Base-by-base conservation (phyloP, 2,113 vertebrate species). In the Mormyrus iriodes region DNA sequence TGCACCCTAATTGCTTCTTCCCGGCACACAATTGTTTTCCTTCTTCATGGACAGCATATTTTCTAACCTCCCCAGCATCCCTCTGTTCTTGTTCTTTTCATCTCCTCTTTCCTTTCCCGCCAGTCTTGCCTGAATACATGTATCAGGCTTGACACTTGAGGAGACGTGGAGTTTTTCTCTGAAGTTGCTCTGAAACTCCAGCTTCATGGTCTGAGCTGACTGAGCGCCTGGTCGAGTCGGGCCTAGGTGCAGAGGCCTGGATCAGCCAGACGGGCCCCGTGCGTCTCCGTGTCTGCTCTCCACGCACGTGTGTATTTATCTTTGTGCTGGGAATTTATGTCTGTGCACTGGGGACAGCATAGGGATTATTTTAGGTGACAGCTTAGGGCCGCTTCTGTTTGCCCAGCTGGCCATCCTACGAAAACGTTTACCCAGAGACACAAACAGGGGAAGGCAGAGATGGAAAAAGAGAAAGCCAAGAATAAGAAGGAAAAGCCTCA, bases 291-390 rank as follows among this genome's bases (percentile, higher is more conserved):
- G 84, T 39, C 42, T 86, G 44, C 5, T 39, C 27, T 39, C 48
- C 44, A 52, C n/a, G 49, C 31, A 82, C 49, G 12, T 87, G 86
- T 87, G 19, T 87, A 8, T 58, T 55, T 87, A 42, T 85, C 84
- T 85, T 85, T 13, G 48, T 51, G 46, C 46, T 24, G 48, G 48
- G 84, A 49, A 86, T 86, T 86, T 86, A 86, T 86, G 85, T 55
- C 85, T 87, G 86, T 44, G 86, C 44, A 19, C 42, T n/a, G 52
- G 19, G 86, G 55, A 87, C 86, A 87, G 31, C 21, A 9, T 42
- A 39, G 86, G 86, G 55, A 87, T 61, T 87, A 87, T 87, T 87
- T 87, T 87, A 87, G 86, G 86, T 87, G 86, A 61, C 86, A 65
- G 21, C 86, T 42, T 53, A 87, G 13, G 35, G 53, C 55, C 10